Base-by-base conservation (phyloP, 2,888 invertebrate species). In the Apantesis nais region DNA sequence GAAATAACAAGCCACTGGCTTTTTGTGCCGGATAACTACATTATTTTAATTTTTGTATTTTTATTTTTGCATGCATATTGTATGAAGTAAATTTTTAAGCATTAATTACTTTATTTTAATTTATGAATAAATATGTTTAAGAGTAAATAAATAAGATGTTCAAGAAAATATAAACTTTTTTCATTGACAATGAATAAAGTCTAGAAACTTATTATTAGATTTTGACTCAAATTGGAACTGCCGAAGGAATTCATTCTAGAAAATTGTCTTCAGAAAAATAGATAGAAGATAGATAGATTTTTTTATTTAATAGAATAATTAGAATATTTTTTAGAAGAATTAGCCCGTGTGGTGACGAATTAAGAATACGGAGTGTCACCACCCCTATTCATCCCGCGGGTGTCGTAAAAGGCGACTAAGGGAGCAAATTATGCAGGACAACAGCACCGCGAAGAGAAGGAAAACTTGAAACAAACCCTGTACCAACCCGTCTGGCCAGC, bases 1-100 rank as follows among this genome's bases (percentile, higher is more conserved):
- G 80, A 78, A 82, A 88, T 88, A 89, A 90, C 89, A 86, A 85
- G 88, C 87, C 86, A 81, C 86, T 73, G 72, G 73, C 77, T 85
- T 84, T 78, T 74, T 78, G 78, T 74, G 78, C 68, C 73, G 81
- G 78, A 81, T 81, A 75, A 78, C 62, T 79, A 67, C 58, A 79
- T 75, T 78, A 76, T 76, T 75, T 73, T 71, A 73, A 70, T 37
- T 72, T 68, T 68, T 68, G 75, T 74, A 73, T 34, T 19, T 66
- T 62, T 8, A 41, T 37, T 37, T 12, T 66, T 52, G 60, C n/a
- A 70, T 60, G 34, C 62, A 52, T 3, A 34, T 39, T 58, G 58
- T 48, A 62, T 55, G 65, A 62, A 4, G 55, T 22, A 52, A 39
- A 39, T 25, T 39, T 14, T 25, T 16, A 25, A 44, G 19, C 22